These are phyloP conservation scores for Nothoprocta pentlandii DNA, from an alignment of 2,113 vertebrate species.

Conservation along the genomic window DNA sequence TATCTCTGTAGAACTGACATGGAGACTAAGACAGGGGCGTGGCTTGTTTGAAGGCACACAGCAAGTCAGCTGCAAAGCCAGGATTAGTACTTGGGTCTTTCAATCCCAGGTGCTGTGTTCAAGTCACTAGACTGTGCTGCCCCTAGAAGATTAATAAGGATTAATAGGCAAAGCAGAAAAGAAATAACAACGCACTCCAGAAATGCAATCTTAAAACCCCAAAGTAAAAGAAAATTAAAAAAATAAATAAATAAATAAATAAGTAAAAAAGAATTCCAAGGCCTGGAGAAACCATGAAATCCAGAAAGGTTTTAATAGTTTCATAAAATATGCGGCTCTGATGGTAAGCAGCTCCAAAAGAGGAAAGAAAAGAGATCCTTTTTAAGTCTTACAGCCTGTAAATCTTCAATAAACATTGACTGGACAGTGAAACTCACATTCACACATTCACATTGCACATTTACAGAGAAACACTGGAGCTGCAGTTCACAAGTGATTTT, in stretches of 20 bases:
- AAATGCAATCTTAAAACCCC: conserved; percentile 35
- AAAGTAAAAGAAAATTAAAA: conserved; percentile 27
- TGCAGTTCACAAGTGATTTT: conserved; percentile 39
- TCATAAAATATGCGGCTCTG: conserved; percentile 35
- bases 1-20: conserved; percentile 26
- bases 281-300: conserved; percentile 39
- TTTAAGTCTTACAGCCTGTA: conserved; percentile 14
- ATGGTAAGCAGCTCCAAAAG: conserved; percentile 37
- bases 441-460: conserved; percentile 48
- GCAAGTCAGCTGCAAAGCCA: conserved; percentile 31
- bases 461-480: conserved; percentile 38
- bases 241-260: conserved; percentile 32
- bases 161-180: conserved; percentile 44
- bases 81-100: conserved; percentile 35
- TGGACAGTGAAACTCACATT: conserved; percentile 39
- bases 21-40: conserved; percentile 19
- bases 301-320: conserved; percentile 18
- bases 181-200: conserved; percentile 1
- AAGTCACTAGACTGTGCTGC: not conserved
- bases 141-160: conserved; percentile 54
- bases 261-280: not conserved
- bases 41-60: conserved; percentile 30
- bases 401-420: conserved; percentile 42
- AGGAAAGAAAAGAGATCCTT: not conserved
- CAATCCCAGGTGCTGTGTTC: conserved; percentile 16